Percentiles rank a stretch among this genome's conserved stretches.
These are phyloP conservation scores for Silurus asotus DNA, from an alignment of 2,113 vertebrate genomes.

Conservation along the genomic window DNA sequence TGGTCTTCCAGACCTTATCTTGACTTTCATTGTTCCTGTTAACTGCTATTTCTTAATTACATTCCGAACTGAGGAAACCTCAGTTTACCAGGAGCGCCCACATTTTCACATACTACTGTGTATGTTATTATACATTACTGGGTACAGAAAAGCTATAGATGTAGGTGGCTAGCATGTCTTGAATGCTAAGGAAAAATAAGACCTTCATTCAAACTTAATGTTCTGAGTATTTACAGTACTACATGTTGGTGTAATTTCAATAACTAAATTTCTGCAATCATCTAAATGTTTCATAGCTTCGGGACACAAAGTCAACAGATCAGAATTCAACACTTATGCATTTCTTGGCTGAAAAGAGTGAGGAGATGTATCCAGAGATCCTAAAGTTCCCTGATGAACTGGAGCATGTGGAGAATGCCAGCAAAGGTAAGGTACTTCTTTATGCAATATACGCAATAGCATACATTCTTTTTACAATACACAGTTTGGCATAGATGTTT, in stretches of 20 bases:
- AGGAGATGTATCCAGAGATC: constrained; percentile 82
- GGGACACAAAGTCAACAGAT: constrained; percentile 91
- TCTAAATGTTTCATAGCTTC: constrained; percentile 74
- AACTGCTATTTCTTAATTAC: too few species aligned
- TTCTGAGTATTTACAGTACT: too few species aligned
- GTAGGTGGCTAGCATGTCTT: neutral
- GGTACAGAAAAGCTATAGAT: neutral
- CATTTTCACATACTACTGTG: too few species aligned
- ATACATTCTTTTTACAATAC: neutral
- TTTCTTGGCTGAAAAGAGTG: constrained; percentile 90
- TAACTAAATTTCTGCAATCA: neutral
- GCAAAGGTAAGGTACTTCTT: constrained; percentile 81
- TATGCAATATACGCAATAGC: neutral
- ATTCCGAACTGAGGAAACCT: too few species aligned
- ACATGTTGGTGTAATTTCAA: constrained; percentile 8
- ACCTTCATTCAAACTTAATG: too few species aligned
- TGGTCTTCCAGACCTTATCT: too few species aligned
- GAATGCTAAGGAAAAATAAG: too few species aligned
- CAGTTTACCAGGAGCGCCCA: too few species aligned
- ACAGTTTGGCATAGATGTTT: neutral
- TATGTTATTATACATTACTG: neutral
- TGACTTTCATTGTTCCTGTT: too few species aligned
- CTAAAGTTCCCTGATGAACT: constrained; percentile 92
- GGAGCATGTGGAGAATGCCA: constrained; percentile 89
- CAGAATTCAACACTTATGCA: constrained; percentile 90